phyloP scores from a whole-genome alignment of 2,888 invertebrate species.

The Stegophylla sp. region DNA sequence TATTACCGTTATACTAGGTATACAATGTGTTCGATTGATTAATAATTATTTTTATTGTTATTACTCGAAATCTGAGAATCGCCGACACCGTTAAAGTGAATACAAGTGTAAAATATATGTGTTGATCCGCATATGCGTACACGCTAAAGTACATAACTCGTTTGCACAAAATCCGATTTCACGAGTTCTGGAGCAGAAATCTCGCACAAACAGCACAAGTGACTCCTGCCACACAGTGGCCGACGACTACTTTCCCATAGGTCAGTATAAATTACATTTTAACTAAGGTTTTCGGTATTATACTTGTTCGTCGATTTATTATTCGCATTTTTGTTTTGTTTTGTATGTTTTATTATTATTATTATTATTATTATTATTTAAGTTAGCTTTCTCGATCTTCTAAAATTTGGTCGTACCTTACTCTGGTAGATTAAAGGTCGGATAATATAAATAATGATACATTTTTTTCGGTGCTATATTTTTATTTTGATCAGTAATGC shows the following conservation, averaged over 20 bases:
- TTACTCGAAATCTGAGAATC: conserved; percentile 46
- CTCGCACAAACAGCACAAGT: neutral
- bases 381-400: conserved; percentile 45
- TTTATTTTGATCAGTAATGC: no score
- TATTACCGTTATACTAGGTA: no score
- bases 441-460: no score
- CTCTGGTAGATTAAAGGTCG: no score
- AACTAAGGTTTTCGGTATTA: no score
- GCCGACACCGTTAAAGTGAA: neutral
- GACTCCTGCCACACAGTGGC: neutral
- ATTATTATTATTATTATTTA: conserved; percentile 14
- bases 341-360: conserved; percentile 11
- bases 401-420: neutral
- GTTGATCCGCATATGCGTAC: neutral
- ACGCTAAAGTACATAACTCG: neutral
- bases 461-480: no score
- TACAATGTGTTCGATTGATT: no score
- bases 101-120: no score
- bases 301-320: neutral
- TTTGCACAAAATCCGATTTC: conserved; percentile 5
- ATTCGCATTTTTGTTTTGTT: neutral
- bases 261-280: conserved; percentile 6
- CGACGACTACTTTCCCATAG: neutral
- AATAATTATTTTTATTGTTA: neutral
- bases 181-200: conserved; percentile 15